A percentile compares a stretch with the other conserved stretches of the same genome.
These are phyloP conservation scores for Pegea sp. DNA, from an alignment of 23 tunicate species.

Conservation along the genomic window DNA sequence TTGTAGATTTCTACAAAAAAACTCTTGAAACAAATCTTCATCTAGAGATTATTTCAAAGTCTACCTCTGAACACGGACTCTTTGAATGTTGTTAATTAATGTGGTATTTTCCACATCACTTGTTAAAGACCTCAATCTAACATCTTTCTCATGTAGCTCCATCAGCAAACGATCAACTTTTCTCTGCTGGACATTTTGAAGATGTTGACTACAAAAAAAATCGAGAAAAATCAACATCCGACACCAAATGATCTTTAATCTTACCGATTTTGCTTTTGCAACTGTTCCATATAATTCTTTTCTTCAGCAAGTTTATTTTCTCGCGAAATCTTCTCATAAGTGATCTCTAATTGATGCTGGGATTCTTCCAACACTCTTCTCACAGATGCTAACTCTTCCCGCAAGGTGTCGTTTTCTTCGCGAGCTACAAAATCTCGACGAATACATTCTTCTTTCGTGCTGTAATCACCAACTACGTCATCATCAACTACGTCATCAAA, in stretches of 20 bases:
- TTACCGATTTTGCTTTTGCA: conserved; percentile 58
- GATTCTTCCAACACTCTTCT: conserved; percentile 41
- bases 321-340: conserved; percentile 29
- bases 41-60: not conserved
- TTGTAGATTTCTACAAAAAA: conserved; percentile 23
- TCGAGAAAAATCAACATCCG: not conserved
- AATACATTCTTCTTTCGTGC: conserved; percentile 29
- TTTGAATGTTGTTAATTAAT: conserved; percentile 20
- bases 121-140: conserved; percentile 20
- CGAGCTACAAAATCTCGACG: conserved; percentile 17
- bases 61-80: conserved; percentile 30
- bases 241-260: not conserved
- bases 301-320: conserved; percentile 55
- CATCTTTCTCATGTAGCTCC: conserved; percentile 74
- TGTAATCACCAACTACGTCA: no score
- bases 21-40: not conserved
- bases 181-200: conserved; percentile 34
- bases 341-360: conserved; percentile 13
- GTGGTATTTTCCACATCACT: conserved; percentile 30
- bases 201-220: conserved; percentile 28
- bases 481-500: no score
- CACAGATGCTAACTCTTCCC: conserved; percentile 45
- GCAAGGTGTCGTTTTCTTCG: conserved; percentile 21
- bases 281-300: conserved; percentile 27
- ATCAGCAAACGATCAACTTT: conserved; percentile 56